Evolutionary conservation across 2,797 vertebrate genomes (phyloP).

Genomic region (Catostomus latipinnis): DNA sequence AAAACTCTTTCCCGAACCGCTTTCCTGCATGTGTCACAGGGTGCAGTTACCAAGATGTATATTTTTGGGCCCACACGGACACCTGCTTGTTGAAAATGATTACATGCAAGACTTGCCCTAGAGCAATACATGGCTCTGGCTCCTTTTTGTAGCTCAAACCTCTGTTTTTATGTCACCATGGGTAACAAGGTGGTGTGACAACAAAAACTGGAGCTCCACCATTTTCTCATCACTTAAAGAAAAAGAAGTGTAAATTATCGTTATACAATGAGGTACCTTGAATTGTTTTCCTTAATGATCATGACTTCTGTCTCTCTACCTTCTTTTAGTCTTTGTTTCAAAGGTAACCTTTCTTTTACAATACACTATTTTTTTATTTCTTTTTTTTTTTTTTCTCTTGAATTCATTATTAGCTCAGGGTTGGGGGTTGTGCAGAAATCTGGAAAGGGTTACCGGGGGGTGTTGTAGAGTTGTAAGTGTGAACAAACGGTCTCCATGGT

Average conservation of each 20-base stretch:
- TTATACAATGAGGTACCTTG: conserved; percentile 32
- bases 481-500: conserved; percentile 82
- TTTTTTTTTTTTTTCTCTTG: not conserved
- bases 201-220: conserved; percentile 45
- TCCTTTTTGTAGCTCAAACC: conserved; percentile 25
- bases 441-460: conserved; percentile 73
- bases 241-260: conserved; percentile 27
- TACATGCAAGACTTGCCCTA: not conserved
- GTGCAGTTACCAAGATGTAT: conserved; percentile 34
- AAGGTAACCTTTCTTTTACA: conserved; percentile 46
- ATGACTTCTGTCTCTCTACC: not conserved
- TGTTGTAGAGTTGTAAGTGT: conserved; percentile 73
- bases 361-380: conserved; percentile 12
- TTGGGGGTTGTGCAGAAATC: conserved; percentile 66
- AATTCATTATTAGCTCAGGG: conserved; percentile 37
- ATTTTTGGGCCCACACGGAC: conserved; percentile 34
- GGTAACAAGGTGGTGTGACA: conserved; percentile 57
- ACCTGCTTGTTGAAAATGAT: conserved; percentile 43
- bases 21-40: conserved; percentile 29
- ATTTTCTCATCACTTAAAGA: conserved; percentile 50
- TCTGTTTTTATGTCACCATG: conserved; percentile 48
- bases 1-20: conserved; percentile 19
- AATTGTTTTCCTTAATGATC: conserved; percentile 48
- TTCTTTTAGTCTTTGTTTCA: conserved; percentile 35
- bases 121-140: not conserved